phyloP scores from a whole-genome alignment of 2,113 vertebrate species.

The Triplophysa siluroides region DNA sequence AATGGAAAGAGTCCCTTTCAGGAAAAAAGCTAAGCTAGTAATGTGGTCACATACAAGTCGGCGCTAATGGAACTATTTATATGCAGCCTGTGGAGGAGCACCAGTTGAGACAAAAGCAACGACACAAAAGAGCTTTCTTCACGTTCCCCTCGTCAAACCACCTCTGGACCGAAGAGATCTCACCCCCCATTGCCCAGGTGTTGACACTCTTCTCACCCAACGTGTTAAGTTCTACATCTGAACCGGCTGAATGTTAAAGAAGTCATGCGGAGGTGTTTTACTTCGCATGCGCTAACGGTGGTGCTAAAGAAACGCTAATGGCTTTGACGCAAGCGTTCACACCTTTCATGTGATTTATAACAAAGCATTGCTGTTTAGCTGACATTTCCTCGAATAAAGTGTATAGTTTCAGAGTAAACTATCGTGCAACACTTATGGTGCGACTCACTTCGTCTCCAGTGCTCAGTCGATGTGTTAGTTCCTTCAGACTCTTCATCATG shows the following conservation, averaged over 20 bases:
- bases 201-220: slow-evolving; percentile 38
- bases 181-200: slow-evolving; percentile 39
- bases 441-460: slow-evolving; percentile 84
- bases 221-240: slow-evolving; percentile 26
- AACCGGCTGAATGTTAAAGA: slow-evolving; percentile 15
- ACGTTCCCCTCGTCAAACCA: slow-evolving; percentile 44
- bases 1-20: slow-evolving; percentile 14
- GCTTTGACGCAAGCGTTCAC: neutral
- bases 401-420: neutral
- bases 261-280: neutral
- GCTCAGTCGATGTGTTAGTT: slow-evolving; percentile 82
- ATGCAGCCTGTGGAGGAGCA: slow-evolving; percentile 56
- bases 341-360: slow-evolving; percentile 2
- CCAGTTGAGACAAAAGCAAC: slow-evolving; percentile 54
- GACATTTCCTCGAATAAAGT: slow-evolving; percentile 19
- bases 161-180: slow-evolving; percentile 37
- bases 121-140: slow-evolving; percentile 53
- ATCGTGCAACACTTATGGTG: too few relatives aligned
- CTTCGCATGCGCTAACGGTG: neutral
- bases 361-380: neutral
- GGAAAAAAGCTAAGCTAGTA: slow-evolving; percentile 42
- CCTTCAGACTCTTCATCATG: slow-evolving; percentile 91
- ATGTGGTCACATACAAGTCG: slow-evolving; percentile 47
- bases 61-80: slow-evolving; percentile 62
- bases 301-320: slow-evolving; percentile 13